These are phyloP conservation scores for Papilio xuthus DNA, from an alignment of 1,140 invertebrate species.

Conservation along the genomic window DNA sequence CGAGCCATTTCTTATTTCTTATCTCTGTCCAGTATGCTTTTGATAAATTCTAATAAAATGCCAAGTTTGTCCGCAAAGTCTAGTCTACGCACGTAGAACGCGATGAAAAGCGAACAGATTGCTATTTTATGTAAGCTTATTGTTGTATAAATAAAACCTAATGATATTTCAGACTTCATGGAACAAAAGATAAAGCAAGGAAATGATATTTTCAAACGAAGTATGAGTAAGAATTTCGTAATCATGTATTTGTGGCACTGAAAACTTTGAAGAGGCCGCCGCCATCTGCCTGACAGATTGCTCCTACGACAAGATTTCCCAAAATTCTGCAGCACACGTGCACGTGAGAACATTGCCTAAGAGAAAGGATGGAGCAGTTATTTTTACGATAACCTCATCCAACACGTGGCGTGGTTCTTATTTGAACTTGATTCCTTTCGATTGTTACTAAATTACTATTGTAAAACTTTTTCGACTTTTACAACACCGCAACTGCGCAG, in stretches of 20 bases:
- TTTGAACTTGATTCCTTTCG: slow-evolving; percentile 44
- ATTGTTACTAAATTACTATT: slow-evolving; percentile 56
- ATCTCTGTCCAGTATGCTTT: too few relatives aligned
- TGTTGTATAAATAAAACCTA: neutral
- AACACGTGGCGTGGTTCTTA: slow-evolving; percentile 49
- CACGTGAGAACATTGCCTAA: slow-evolving; percentile 67
- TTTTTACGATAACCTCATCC: slow-evolving; percentile 54
- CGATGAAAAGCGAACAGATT: neutral
- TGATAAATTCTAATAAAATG: neutral
- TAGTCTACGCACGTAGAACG: neutral
- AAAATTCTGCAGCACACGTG: slow-evolving; percentile 74
- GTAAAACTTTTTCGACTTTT: slow-evolving; percentile 43
- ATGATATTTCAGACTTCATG: neutral
- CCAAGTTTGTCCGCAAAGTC: neutral
- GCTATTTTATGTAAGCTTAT: neutral
- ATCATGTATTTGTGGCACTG: slow-evolving; percentile 63
- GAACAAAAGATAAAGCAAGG: slow-evolving; percentile 4
- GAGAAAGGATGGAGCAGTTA: slow-evolving; percentile 59
- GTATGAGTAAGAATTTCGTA: slow-evolving; percentile 37
- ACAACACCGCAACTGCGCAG: slow-evolving; percentile 3
- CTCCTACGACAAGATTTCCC: slow-evolving; percentile 57
- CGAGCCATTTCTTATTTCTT: neutral
- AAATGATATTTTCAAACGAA: slow-evolving; percentile 16
- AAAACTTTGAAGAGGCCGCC: slow-evolving; percentile 57
- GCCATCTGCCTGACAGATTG: slow-evolving; percentile 42